Conservation (phyloP, 2,797 vertebrate genomes). For the Phoebastria nigripes region DNA sequence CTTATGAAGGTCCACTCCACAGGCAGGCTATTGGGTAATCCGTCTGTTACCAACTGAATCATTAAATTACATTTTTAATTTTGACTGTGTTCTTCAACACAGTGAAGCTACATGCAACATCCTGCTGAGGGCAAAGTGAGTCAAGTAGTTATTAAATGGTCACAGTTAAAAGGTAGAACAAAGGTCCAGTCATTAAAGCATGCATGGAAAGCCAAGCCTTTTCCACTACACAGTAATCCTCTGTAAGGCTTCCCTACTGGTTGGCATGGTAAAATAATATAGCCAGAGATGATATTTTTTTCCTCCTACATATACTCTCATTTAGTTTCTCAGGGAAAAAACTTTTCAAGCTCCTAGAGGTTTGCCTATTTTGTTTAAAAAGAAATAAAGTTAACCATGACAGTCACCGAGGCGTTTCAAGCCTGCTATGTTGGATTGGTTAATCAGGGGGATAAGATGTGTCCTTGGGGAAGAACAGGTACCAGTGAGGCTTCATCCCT, state of each 20-base stretch:
- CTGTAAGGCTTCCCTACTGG: not conserved
- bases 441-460: not conserved
- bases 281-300: not conserved
- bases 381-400: not conserved
- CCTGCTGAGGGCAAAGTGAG: not conserved
- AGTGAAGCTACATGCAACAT: not conserved
- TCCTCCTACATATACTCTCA: not conserved
- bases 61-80: not conserved
- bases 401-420: not conserved
- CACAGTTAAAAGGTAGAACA: constrained; percentile 1
- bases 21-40: not conserved
- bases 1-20: not conserved
- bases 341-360: not conserved
- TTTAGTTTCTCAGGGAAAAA: not conserved
- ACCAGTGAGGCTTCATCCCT: not conserved
- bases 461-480: not conserved
- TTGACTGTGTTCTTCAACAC: not conserved
- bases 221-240: not conserved
- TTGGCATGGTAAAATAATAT: not conserved
- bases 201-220: not conserved
- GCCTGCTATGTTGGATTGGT: not conserved
- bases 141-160: not conserved
- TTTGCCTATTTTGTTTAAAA: not conserved
- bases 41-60: not conserved
- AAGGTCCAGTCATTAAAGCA: not conserved